Evolutionary conservation across 2,797 vertebrate species (phyloP).

Genomic region (Eidolon dupreanum): DNA sequence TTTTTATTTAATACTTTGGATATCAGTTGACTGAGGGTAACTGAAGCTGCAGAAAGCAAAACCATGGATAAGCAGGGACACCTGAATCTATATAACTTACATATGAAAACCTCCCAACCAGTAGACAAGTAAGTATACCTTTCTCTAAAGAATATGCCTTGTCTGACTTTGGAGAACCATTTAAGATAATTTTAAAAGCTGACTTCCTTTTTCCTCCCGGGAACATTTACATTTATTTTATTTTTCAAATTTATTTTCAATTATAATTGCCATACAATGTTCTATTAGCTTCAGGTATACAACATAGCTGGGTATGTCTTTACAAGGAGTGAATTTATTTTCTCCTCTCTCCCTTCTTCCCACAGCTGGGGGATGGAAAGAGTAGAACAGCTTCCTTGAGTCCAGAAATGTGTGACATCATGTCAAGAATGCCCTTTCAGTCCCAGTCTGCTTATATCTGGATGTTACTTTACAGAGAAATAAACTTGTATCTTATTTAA

Average conservation of each 20-base stretch:
- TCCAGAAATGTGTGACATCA: background rate
- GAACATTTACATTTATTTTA: background rate
- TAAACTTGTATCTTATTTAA: background rate
- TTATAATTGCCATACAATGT: background rate
- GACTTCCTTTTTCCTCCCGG: background rate
- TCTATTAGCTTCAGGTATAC: background rate
- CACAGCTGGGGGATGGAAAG: background rate
- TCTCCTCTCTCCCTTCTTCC: background rate
- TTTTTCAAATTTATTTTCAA: background rate
- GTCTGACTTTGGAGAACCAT: background rate
- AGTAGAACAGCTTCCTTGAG: background rate
- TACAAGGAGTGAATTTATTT: background rate
- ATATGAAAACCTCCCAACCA: background rate
- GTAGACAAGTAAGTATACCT: background rate
- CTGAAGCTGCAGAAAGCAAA: no score
- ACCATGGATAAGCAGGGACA: background rate
- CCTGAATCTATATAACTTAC: background rate
- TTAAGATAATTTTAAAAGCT: background rate
- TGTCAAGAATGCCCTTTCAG: background rate
- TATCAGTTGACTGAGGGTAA: background rate
- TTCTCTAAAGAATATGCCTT: background rate
- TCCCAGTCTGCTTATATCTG: background rate
- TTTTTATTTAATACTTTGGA: background rate
- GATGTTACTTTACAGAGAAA: background rate
- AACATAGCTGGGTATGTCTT: background rate